Evolutionary conservation across 2,888 invertebrate species (phyloP), one percentile per base, ranked within the genome.

Genomic region (Megalurothrips usitatus): DNA sequence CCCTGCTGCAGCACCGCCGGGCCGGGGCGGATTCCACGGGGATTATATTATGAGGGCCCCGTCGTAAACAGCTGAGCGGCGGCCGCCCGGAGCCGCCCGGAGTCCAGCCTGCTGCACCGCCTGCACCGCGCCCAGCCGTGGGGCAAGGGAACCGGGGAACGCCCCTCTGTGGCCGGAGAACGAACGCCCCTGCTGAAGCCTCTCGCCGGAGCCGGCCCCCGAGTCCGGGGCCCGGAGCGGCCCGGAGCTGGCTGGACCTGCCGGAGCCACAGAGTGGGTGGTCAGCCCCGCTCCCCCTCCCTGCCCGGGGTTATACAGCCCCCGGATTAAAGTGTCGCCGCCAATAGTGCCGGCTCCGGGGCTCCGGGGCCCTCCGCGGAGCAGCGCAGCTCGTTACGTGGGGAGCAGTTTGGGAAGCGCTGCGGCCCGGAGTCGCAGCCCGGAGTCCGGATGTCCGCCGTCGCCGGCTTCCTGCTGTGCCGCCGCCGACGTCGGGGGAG

Each of bases 11-110:
- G 52, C 52, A 19, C 1, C 14, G 52, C 52, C 19, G 52, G 52
- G 52, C 4, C 52, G 14, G 58, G 58, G 58, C 58, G 68, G 68
- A 75, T 75, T 75, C 68, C 68, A 75, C 68, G 68, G 68, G 68
- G 68, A 75, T 75, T 75, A 75, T 26, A 75, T 75, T 75, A 75
- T 75, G 68, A 75, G 68, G 68, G 68, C 68, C 1, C 10, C 68
- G 23, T 75, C 68, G 68, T 75, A 75, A 75, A 75, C 68, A 75
- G 68, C 68, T 75, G 68, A 75, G 68, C 68, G 26, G 68, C 68
- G 23, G 23, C 8, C 23, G 58, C 58, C 19, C 17, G 19, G 58
- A 58, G 19, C 58, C 17, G 58, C 58, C 58, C 23, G 26, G 68
- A 75, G 34, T 6, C 34, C 34, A 43, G 34, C 3, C 3, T 4